Evolutionary conservation across 2,113 vertebrate species (phyloP).

Genomic region (Coryphaenoides rupestris): DNA sequence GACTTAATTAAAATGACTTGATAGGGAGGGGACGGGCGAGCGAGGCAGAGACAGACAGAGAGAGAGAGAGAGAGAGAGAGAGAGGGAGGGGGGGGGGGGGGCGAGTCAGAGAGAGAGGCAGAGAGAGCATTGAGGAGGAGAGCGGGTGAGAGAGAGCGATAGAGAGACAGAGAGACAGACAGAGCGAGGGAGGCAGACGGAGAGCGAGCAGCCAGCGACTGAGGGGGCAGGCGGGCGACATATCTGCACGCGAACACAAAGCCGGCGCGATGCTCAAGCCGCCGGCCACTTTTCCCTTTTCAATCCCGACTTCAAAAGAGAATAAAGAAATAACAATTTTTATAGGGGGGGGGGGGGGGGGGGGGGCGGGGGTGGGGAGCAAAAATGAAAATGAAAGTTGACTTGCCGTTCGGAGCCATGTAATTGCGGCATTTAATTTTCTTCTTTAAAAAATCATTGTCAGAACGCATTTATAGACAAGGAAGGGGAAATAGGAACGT

Average conservation of each 20-base stretch:
- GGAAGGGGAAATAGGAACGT: slow-evolving; percentile 6
- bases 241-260: slow-evolving; percentile 80
- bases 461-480: slow-evolving; percentile 49
- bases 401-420: slow-evolving; percentile 60
- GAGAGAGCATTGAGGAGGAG: not conserved
- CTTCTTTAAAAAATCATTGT: slow-evolving; percentile 66
- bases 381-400: not conserved
- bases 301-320: slow-evolving; percentile 77
- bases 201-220: slow-evolving; percentile 65
- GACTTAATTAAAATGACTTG: slow-evolving; percentile 85
- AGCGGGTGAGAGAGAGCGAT: not conserved
- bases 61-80: not conserved
- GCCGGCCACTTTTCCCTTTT: slow-evolving; percentile 73
- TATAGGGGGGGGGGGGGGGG: slow-evolving; percentile 47
- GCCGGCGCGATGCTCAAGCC: slow-evolving; percentile 54
- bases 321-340: slow-evolving; percentile 74
- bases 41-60: slow-evolving; percentile 7
- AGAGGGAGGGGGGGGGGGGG: no score
- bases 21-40: slow-evolving; percentile 54
- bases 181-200: not conserved
- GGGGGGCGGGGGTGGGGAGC: not conserved
- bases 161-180: not conserved
- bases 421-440: slow-evolving; percentile 77
- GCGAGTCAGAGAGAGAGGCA: not conserved
- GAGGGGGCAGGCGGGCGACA: slow-evolving; percentile 70